A percentile compares a stretch with the other conserved stretches of the same genome.
Conservation (phyloP, 1,140 invertebrate species). For the Leptonema lineaticorne region DNA sequence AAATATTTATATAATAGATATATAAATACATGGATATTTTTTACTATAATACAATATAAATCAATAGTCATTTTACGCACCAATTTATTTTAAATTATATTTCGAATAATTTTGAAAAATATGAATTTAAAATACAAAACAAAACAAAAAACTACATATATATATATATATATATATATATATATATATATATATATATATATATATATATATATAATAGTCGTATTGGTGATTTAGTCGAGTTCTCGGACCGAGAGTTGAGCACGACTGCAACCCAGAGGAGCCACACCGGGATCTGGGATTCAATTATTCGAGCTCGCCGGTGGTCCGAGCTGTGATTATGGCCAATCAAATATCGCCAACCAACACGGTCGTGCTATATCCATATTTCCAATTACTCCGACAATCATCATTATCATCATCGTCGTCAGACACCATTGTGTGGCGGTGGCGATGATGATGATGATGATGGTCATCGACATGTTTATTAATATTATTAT, state of each 20-base stretch:
- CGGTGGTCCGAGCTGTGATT: slow-evolving; percentile 32
- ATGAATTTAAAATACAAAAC: too few species aligned
- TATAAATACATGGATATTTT: too few species aligned
- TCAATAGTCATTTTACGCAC: too few species aligned
- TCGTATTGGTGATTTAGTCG: too few species aligned
- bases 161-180: neutral
- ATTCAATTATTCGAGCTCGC: slow-evolving; percentile 36
- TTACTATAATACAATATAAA: too few species aligned
- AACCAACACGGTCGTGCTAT: slow-evolving; percentile 15
- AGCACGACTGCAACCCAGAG: slow-evolving; percentile 10
- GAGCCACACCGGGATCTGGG: neutral
- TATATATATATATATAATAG: neutral
- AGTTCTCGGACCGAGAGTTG: neutral
- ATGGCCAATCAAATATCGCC: slow-evolving; percentile 22
- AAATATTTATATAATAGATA: too few species aligned
- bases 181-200: neutral
- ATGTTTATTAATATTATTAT: neutral
- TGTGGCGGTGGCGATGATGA: neutral
- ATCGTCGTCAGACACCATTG: neutral
- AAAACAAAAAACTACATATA: too few species aligned
- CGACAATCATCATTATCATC: slow-evolving; percentile 20
- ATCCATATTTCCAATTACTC: slow-evolving; percentile 24
- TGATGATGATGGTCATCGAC: neutral
- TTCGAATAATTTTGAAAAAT: too few species aligned
- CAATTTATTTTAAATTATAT: too few species aligned